These are phyloP conservation scores for Drosophila miranda DNA, from an alignment of 1,140 invertebrate species.

Conservation along the genomic window DNA sequence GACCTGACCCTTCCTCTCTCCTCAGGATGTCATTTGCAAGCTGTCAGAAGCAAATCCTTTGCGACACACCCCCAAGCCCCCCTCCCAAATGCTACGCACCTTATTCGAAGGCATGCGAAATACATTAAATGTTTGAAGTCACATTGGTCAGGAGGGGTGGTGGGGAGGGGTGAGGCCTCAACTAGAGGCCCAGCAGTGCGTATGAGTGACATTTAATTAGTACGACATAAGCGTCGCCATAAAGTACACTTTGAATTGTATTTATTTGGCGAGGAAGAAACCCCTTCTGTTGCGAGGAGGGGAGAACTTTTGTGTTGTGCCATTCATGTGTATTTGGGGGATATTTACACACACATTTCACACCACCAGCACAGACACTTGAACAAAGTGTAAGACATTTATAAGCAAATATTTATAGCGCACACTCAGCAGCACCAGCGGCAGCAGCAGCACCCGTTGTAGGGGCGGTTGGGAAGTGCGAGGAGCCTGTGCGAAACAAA, in stretches of 20 bases:
- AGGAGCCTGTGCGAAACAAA: constrained; percentile 37
- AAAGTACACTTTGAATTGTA: constrained; percentile 68
- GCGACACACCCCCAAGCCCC: background rate
- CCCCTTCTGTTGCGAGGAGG: background rate
- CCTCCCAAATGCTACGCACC: background rate
- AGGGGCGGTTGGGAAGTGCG: background rate
- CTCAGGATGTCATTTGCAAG: constrained; percentile 34
- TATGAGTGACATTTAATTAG: constrained; percentile 70
- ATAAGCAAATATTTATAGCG: constrained; percentile 64
- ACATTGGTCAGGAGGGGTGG: background rate
- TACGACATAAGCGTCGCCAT: constrained; percentile 60
- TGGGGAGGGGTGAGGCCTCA: background rate
- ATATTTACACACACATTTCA: constrained; percentile 58
- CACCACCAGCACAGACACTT: constrained; percentile 41
- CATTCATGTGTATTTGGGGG: background rate
- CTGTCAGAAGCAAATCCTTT: constrained; percentile 16
- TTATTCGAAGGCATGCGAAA: constrained; percentile 18
- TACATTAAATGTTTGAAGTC: constrained; percentile 44
- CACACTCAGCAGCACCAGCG: background rate
- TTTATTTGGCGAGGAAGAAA: constrained; percentile 53
- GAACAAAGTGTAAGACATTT: constrained; percentile 65
- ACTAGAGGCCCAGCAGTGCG: constrained; percentile 22
- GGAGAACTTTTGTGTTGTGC: constrained; percentile 31
- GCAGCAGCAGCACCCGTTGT: background rate
- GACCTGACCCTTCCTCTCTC: background rate